phyloP scores from a whole-genome alignment of 2,888 invertebrate genomes.

The Notodonta dromedarius region DNA sequence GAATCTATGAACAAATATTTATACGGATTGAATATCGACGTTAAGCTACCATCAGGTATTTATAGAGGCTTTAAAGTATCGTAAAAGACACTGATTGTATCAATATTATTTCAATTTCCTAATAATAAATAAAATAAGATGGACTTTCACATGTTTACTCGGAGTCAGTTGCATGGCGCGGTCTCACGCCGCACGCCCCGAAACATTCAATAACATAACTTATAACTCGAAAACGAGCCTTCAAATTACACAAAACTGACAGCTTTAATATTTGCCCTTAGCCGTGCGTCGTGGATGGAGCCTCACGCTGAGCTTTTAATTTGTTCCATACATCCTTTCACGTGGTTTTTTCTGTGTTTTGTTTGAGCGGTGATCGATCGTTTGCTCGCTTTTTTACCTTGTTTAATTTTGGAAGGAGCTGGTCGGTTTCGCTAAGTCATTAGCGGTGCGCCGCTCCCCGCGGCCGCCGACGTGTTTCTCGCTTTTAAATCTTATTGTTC shows the following conservation, averaged over 20 bases:
- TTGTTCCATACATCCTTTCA: constrained; percentile 81
- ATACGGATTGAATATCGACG: constrained; percentile 49
- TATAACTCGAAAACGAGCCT: constrained; percentile 76
- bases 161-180: constrained; percentile 56
- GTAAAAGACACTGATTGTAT: constrained; percentile 61
- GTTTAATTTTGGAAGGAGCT: constrained; percentile 79
- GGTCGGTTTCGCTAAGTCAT: constrained; percentile 79
- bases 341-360: constrained; percentile 77
- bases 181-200: constrained; percentile 66
- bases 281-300: constrained; percentile 55
- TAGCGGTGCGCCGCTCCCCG: constrained; percentile 53
- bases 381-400: constrained; percentile 78
- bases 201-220: constrained; percentile 81
- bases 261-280: constrained; percentile 81
- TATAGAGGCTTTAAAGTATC: constrained; percentile 51
- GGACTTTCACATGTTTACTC: constrained; percentile 54
- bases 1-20: constrained; percentile 50
- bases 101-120: constrained; percentile 64
- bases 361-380: constrained; percentile 81
- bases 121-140: constrained; percentile 41
- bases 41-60: constrained; percentile 49
- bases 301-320: constrained; percentile 83
- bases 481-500: constrained; percentile 60
- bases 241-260: constrained; percentile 82
- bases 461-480: constrained; percentile 48